Evolutionary conservation across 92 coral and sea anemone species (phyloP).

Genomic region (Meandrina meandrites): DNA sequence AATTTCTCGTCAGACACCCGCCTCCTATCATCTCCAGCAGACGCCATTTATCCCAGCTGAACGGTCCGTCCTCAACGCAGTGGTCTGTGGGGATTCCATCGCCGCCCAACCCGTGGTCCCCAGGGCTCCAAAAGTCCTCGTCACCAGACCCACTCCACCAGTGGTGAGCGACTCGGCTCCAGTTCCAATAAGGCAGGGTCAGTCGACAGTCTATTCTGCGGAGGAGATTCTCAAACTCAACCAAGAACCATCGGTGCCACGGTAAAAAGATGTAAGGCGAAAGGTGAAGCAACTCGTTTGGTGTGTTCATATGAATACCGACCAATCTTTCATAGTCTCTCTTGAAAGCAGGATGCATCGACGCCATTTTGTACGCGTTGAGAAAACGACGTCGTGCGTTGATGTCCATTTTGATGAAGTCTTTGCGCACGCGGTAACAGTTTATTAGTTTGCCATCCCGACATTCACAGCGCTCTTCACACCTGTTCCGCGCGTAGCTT

Average conservation of each 20-base stretch:
- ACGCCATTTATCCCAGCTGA: slow-evolving; percentile 37
- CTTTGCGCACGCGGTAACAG: slow-evolving; percentile 37
- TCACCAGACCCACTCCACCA: slow-evolving; percentile 50
- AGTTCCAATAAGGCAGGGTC: slow-evolving; percentile 58
- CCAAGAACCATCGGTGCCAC: slow-evolving; percentile 64
- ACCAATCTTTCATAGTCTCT: slow-evolving; percentile 17
- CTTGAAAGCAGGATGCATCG: slow-evolving; percentile 1
- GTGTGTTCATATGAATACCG: slow-evolving; percentile 17
- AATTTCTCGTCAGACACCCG: slow-evolving; percentile 47
- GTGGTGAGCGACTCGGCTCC: slow-evolving; percentile 49
- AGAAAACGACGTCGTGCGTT: slow-evolving; percentile 15
- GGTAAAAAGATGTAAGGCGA: slow-evolving; percentile 50
- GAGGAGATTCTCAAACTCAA: slow-evolving; percentile 50
- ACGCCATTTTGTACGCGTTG: slow-evolving; percentile 17
- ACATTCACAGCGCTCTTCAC: slow-evolving; percentile 33
- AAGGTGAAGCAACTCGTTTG: slow-evolving; percentile 40
- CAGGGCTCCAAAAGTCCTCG: slow-evolving; percentile 48
- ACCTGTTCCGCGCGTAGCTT: slow-evolving; percentile 15
- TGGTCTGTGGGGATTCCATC: slow-evolving; percentile 28
- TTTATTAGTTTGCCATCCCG: slow-evolving; percentile 8
- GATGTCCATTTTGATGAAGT: slow-evolving; percentile 21
- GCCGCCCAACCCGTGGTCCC: slow-evolving; percentile 58
- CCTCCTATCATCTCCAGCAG: slow-evolving; percentile 33
- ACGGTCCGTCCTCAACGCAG: slow-evolving; percentile 57
- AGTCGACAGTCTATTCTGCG: slow-evolving; percentile 57